Evolutionary conservation across 2,888 invertebrate genomes (phyloP), one percentile per base, ranked within the genome.

Genomic region (Erannis defoliaria): DNA sequence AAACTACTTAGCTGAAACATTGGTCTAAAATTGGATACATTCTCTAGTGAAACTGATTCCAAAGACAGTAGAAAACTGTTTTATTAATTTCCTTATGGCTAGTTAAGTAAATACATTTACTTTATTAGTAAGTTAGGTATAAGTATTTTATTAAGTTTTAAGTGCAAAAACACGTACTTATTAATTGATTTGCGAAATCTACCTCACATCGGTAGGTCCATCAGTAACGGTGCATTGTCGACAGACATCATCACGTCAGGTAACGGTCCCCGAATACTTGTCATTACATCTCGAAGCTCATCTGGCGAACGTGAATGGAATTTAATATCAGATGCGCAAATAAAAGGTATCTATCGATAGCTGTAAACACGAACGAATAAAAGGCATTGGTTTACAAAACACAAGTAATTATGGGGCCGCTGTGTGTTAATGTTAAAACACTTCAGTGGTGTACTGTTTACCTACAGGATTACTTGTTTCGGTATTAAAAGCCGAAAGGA

Each of bases 241-340:
- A n/a, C 51, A 73, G 83, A 89, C 89, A 80, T 85, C 85, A 73
- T 71, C 84, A 84, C 88, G 88, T 84, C 78, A 78, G 73, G 70
- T 90, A 90, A 90, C 90, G 90, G 90, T 82, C 81, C 76, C 8
- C 72, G 74, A 78, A 83, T 77, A 78, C 82, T 78, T 77, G 78
- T 84, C 83, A 85, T 82, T 80, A 79, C 78, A 80, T 74, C 75
- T 80, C 77, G 64, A 70, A 69, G 64, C 71, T 74, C 78, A 74
- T 77, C 76, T 72, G 66, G 69, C 68, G 68, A 74, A 73, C 78
- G 73, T 80, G 76, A 79, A 80, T 76, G 76, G 77, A 79, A 81
- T 84, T 76, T 79, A 80, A 80, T 82, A 66, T 67, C 33, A 42
- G 55, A 65, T 61, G 58, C 55, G 59, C 66, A 67, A 71, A 74